A percentile compares a stretch with the other conserved stretches of the same genome.
These are phyloP conservation scores for Melanotaenia pygmaea DNA, from an alignment of 2,797 vertebrate genomes.

Conservation along the genomic window DNA sequence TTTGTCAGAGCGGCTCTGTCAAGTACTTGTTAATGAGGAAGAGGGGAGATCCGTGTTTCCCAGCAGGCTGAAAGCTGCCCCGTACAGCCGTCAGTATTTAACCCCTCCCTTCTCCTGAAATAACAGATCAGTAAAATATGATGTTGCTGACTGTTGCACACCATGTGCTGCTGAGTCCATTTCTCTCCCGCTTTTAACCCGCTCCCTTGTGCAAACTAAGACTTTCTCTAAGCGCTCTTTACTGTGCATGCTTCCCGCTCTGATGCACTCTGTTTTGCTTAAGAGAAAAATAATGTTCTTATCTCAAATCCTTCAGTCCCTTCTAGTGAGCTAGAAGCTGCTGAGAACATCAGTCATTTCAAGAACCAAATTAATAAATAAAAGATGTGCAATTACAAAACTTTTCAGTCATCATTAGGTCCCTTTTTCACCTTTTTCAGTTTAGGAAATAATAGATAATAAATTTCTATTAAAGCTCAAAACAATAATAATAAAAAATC, in stretches of 20 bases:
- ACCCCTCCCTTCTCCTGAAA: conserved; percentile 29
- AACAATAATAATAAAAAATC: too few relatives aligned
- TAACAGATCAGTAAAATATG: conserved; percentile 38
- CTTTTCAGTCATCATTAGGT: background rate
- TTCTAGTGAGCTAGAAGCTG: background rate
- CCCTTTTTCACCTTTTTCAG: background rate
- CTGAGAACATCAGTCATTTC: background rate
- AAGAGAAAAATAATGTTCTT: conserved; percentile 14
- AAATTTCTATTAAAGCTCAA: too few relatives aligned
- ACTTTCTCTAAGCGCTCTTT: conserved; percentile 23
- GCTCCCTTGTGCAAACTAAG: conserved; percentile 15
- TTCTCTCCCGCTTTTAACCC: conserved; percentile 19
- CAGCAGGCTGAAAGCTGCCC: conserved; percentile 40
- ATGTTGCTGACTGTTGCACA: conserved; percentile 45
- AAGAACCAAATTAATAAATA: background rate
- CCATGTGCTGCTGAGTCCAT: conserved; percentile 10
- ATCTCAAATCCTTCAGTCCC: conserved; percentile 10
- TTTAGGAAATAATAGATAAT: too few relatives aligned
- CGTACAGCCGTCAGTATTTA: conserved; percentile 29
- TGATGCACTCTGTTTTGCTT: conserved; percentile 23
- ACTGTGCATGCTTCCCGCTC: conserved; percentile 19
- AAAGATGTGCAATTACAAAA: background rate
- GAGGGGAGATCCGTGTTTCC: conserved; percentile 33
- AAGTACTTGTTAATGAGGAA: conserved; percentile 65
- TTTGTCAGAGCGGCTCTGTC: conserved; percentile 58